A percentile compares a stretch with the other conserved stretches of the same genome.
Conservation (phyloP, 2,888 invertebrate genomes). For the Pandemis heparana region DNA sequence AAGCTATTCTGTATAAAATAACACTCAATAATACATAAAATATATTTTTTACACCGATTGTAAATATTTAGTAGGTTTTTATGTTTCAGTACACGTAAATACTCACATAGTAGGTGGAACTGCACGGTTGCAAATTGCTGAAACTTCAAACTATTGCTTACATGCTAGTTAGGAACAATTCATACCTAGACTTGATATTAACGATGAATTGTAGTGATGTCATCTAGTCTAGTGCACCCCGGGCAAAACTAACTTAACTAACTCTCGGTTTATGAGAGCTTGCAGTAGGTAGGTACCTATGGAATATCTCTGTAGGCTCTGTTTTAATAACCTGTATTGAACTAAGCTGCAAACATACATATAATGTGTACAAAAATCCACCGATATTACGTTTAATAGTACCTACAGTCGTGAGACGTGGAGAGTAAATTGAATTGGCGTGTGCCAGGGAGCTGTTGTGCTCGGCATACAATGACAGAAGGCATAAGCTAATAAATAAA, state of each 20-base stretch:
- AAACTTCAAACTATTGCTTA: too few species aligned
- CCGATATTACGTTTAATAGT: neutral
- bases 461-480: neutral
- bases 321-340: neutral
- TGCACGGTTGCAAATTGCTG: too few species aligned
- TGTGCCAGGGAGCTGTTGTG: neutral
- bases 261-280: too few species aligned
- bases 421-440: conserved; percentile 2
- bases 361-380: neutral
- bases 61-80: too few species aligned
- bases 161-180: neutral
- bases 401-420: neutral
- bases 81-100: too few species aligned
- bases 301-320: neutral
- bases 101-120: too few species aligned
- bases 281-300: too few species aligned
- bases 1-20: neutral
- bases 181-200: neutral
- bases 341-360: neutral
- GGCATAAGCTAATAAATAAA: neutral
- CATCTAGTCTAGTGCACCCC: too few species aligned
- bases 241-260: too few species aligned
- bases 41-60: neutral
- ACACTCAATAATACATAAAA: neutral
- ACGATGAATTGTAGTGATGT: neutral